Conservation (phyloP, 2,888 invertebrate species). For the Plutella xylostella region DNA sequence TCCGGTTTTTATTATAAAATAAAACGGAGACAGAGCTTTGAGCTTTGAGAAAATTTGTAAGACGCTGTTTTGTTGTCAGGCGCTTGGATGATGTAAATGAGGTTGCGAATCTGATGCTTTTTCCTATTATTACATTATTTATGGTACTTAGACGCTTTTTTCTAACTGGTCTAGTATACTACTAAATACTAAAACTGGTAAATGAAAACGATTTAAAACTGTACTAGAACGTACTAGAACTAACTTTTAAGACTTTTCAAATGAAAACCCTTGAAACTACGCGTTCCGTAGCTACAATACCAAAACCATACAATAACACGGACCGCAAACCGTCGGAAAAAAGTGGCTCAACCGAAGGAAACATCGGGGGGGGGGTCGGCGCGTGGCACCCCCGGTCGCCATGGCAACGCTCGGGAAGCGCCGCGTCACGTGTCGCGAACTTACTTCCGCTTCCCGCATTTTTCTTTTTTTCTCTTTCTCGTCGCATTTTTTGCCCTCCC, state of each 20-base stretch:
- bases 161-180: too few relatives aligned
- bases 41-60: background rate
- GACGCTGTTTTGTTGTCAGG: background rate
- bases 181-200: too few relatives aligned
- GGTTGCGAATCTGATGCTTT: background rate
- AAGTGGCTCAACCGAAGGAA: slow-evolving; percentile 3
- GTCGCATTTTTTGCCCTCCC: slow-evolving; percentile 50
- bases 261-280: background rate
- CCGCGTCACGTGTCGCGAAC: slow-evolving; percentile 68
- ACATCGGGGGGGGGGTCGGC: slow-evolving; percentile 14
- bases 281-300: background rate
- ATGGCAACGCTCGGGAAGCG: slow-evolving; percentile 62
- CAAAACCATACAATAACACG: background rate
- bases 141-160: too few relatives aligned
- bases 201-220: too few relatives aligned
- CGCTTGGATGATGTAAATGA: background rate
- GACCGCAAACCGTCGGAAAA: background rate
- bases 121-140: too few relatives aligned
- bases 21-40: background rate
- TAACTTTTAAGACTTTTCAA: background rate
- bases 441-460: slow-evolving; percentile 61
- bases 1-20: background rate
- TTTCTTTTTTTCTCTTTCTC: slow-evolving; percentile 47
- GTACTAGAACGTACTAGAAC: background rate
- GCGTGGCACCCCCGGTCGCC: slow-evolving; percentile 30